Percentiles rank a stretch among this genome's conserved stretches.
Evolutionary conservation across 2,888 invertebrate genomes (phyloP).

Genomic region (Germaria angustata): DNA sequence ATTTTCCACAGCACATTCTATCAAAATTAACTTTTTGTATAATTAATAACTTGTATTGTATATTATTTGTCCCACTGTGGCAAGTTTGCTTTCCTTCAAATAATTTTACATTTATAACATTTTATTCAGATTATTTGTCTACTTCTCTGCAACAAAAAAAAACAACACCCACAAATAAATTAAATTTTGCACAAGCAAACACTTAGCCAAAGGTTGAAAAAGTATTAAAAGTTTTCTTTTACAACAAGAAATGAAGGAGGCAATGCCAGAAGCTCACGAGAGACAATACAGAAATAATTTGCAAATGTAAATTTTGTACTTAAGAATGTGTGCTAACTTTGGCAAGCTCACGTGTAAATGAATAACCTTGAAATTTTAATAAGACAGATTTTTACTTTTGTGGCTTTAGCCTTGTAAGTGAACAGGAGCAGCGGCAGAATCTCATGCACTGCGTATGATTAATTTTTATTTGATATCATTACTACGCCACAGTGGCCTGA

Average conservation of each 20-base stretch:
- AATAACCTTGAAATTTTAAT: slow-evolving; percentile 60
- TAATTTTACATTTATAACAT: not conserved
- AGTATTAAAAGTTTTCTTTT: not conserved
- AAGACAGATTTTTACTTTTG: slow-evolving; percentile 39
- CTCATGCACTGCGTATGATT: slow-evolving; percentile 40
- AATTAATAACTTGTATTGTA: no score
- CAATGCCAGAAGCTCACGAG: not conserved
- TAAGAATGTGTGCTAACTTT: not conserved
- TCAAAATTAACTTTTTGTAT: no score
- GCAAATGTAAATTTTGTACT: not conserved
- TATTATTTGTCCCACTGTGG: not conserved
- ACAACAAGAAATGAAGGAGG: not conserved
- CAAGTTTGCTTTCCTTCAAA: not conserved
- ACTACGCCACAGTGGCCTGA: not conserved
- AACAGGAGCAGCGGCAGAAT: not conserved
- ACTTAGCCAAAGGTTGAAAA: not conserved
- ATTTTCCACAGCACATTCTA: no score
- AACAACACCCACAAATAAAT: not conserved
- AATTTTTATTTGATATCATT: slow-evolving; percentile 17
- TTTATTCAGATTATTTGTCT: not conserved
- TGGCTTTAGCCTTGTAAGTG: not conserved
- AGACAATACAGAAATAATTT: not conserved
- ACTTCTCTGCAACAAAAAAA: not conserved
- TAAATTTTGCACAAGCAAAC: not conserved
- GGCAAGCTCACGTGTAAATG: not conserved